These are phyloP conservation scores for Leptinotarsa texana DNA, from an alignment of 1,140 invertebrate species.

Conservation along the genomic window DNA sequence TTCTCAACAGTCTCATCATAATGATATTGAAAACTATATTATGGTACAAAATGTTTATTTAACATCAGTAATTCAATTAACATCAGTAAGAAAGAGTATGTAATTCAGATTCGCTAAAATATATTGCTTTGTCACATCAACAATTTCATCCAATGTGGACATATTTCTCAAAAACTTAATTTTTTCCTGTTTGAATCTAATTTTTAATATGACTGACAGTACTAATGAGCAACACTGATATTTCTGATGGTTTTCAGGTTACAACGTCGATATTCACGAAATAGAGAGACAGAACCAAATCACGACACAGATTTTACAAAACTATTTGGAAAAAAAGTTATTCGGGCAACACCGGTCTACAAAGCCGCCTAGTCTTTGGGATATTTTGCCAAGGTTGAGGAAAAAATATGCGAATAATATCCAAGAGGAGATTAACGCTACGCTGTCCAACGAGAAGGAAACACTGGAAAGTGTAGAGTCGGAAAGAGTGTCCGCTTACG, in stretches of 20 bases:
- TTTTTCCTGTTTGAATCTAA: no score
- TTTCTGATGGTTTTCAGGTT: constrained; percentile 30
- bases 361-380: constrained; percentile 62
- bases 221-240: constrained; percentile 16
- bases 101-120: no score
- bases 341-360: constrained; percentile 59
- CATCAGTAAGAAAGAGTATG: no score
- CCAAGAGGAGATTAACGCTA: constrained; percentile 44
- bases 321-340: constrained; percentile 68
- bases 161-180: no score
- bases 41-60: no score
- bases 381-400: constrained; percentile 60
- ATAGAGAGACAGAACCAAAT: constrained; percentile 71
- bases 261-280: constrained; percentile 59
- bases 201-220: no score
- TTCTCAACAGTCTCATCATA: no score
- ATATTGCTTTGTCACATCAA: no score
- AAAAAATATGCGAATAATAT: constrained; percentile 45
- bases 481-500: constrained; percentile 62
- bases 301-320: constrained; percentile 71
- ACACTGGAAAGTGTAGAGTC: constrained; percentile 68
- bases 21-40: no score
- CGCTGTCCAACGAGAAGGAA: constrained; percentile 51
- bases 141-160: no score
- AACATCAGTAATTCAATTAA: no score